phyloP scores from a whole-genome alignment of 1,140 invertebrate genomes.

The Drosophila sulfurigaster region DNA sequence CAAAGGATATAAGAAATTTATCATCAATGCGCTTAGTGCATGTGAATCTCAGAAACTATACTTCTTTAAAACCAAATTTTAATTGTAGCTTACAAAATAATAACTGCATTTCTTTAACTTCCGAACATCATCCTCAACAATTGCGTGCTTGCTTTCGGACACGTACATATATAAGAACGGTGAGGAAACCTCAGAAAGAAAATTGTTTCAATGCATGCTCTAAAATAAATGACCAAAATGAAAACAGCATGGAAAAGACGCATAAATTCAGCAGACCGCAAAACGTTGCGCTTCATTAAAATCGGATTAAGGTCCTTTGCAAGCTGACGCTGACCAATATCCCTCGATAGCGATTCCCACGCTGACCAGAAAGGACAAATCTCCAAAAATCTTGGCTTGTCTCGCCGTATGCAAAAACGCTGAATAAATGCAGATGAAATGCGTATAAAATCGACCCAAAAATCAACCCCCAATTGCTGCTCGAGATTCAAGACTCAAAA shows the following conservation, averaged over 20 bases:
- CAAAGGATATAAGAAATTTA: too few relatives aligned
- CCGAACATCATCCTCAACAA: too few relatives aligned
- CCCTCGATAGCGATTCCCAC: constrained; percentile 59
- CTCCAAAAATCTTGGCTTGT: constrained; percentile 40
- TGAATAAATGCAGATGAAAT: constrained; percentile 60
- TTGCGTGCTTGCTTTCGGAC: too few relatives aligned
- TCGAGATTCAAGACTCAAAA: not conserved
- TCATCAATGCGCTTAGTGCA: too few relatives aligned
- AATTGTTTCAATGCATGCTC: constrained; percentile 7
- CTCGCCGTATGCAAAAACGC: constrained; percentile 69
- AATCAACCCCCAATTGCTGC: constrained; percentile 58
- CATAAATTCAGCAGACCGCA: constrained; percentile 61
- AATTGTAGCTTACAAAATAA: too few relatives aligned
- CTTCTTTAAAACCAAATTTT: too few relatives aligned
- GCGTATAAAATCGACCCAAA: constrained; percentile 72
- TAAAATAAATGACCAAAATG: constrained; percentile 17
- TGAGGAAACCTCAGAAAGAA: constrained; percentile 41
- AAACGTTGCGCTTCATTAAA: constrained; percentile 81
- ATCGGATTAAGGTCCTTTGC: constrained; percentile 68
- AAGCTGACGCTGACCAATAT: constrained; percentile 50
- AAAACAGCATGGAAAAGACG: constrained; percentile 2
- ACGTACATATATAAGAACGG: not conserved
- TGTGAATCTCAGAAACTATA: too few relatives aligned
- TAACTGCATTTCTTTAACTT: too few relatives aligned
- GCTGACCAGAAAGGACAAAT: constrained; percentile 53